phyloP scores from a whole-genome alignment of 2,888 invertebrate genomes.

The Frankliniella intonsa region DNA sequence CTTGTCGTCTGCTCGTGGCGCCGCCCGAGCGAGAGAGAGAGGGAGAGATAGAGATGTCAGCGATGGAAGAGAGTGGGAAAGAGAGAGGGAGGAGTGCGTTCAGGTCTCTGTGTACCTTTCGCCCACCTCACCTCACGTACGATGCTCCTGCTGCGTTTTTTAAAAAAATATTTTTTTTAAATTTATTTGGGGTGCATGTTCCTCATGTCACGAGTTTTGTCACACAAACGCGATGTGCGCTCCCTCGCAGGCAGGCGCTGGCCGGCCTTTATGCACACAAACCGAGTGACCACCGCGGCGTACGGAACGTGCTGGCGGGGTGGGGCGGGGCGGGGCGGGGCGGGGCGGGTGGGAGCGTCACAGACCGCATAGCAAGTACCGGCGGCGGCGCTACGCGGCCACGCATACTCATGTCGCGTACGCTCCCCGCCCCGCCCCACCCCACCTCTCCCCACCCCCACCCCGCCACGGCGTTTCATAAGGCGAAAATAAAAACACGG shows the following conservation, averaged over 20 bases:
- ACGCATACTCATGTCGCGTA: background rate
- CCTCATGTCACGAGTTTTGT: no score
- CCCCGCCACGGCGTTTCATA: no score
- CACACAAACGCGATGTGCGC: no score
- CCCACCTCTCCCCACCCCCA: no score
- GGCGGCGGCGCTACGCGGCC: background rate
- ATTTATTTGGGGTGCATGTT: background rate
- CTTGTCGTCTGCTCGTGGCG: no score
- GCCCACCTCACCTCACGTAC: background rate
- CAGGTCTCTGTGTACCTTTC: background rate
- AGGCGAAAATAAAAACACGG: no score
- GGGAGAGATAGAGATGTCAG: background rate
- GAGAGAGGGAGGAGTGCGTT: background rate
- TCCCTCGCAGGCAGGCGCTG: no score
- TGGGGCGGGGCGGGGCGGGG: background rate
- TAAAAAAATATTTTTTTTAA: background rate
- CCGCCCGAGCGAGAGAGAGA: background rate
- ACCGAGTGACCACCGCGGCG: no score
- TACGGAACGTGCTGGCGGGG: no score
- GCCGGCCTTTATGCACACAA: no score
- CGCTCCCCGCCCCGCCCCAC: no score
- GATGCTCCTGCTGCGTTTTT: background rate
- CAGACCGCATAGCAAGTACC: constrained; percentile 11
- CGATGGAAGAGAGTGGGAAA: background rate
- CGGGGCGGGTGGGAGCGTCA: background rate